Base-by-base conservation (phyloP, 2,888 invertebrate genomes). In the Graphium colonna region DNA sequence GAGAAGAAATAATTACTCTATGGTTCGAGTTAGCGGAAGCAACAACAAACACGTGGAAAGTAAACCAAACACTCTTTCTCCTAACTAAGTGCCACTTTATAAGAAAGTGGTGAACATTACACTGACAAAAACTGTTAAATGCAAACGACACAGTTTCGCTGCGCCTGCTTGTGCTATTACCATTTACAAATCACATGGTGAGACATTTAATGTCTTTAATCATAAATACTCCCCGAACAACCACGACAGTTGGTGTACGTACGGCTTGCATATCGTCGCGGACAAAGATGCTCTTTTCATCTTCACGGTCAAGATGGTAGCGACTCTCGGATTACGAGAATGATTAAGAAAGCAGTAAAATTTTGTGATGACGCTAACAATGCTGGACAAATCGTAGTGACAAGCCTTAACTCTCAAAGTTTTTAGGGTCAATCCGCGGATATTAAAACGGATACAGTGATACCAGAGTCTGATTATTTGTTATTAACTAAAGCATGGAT, bases 401-500 rank as follows among this genome's bases (percentile, higher is more conserved):
- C 52, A 52, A 60, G 56, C 56, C 39, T 55, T 38, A 56, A 57
- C 26, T 58, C 13, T 44, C 51, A 58, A 31, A 60, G 58, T 60
- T 58, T 58, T 36, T 16, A 18, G 45, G 53, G 51, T 16, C 54
- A 57, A 15, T 28, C 39, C 26, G 21, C 53, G 41, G 59, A 63
- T 41, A 60, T 62, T 58, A 57, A 60, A 59, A 62, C 46, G 45
- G 60, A 61, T 51, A 61, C 61, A 60, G 59, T 60, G 57, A 61
- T 59, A 36, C 60, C 60, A 63, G 53, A 59, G 18, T 60, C 62
- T 53, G 61, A 60, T 36, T 63, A 64, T 60, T 59, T 58, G 17
- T 43, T 61, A 21, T 39, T 64, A 58, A 64, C 62, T 42, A 62
- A 63, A 63, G 61, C 60, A 60, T 65, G 61, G 65, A 65, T 64